Conservation (phyloP, 2,888 invertebrate species). For the Anticlea derivata region DNA sequence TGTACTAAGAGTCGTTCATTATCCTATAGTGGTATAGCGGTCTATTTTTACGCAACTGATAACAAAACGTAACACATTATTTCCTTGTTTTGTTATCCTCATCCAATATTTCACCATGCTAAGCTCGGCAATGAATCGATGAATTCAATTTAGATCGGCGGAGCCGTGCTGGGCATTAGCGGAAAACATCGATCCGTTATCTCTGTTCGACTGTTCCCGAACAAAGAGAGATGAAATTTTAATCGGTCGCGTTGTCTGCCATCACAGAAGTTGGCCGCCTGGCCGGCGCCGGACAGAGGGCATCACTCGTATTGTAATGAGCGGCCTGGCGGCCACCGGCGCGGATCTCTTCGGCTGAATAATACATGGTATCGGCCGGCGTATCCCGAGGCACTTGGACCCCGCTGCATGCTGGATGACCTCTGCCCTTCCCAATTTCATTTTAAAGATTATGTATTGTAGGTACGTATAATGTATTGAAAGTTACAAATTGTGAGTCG, state of each 20-base stretch:
- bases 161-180: constrained; percentile 62
- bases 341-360: constrained; percentile 51
- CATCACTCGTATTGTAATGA: constrained; percentile 64
- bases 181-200: constrained; percentile 71
- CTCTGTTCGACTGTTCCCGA: constrained; percentile 53
- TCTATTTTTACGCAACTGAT: constrained; percentile 11
- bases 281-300: constrained; percentile 50
- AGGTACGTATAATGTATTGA: no score
- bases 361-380: constrained; percentile 47
- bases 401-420: constrained; percentile 38
- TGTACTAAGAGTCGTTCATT: neutral
- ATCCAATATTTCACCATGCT: constrained; percentile 25
- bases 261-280: constrained; percentile 64
- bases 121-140: constrained; percentile 45
- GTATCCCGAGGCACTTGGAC: constrained; percentile 23
- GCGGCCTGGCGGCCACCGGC: constrained; percentile 48
- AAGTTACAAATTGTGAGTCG: no score
- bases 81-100: constrained; percentile 35
- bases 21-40: neutral
- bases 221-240: constrained; percentile 81
- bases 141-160: constrained; percentile 66
- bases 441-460: no score
- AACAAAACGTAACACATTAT: constrained; percentile 8
- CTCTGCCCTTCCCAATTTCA: constrained; percentile 26
- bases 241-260: constrained; percentile 74